Evolutionary conservation across 1,140 invertebrate species (phyloP).

Genomic region (Idris sp.): DNA sequence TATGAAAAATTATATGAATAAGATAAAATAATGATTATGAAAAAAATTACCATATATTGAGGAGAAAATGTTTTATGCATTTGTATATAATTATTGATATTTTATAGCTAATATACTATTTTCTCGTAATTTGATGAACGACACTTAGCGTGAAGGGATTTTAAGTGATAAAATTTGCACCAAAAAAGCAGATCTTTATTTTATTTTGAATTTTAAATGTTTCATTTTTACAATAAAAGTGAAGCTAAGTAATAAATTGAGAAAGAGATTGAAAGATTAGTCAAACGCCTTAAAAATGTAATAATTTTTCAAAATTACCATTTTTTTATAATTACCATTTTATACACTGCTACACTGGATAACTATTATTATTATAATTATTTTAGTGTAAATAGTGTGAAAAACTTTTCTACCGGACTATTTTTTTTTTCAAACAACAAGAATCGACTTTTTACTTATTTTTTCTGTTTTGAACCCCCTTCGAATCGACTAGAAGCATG

Average conservation of each 20-base stretch:
- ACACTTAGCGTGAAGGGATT: slow-evolving; percentile 57
- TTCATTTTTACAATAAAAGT: slow-evolving; percentile 2
- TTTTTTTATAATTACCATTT: too few species aligned
- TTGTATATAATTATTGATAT: slow-evolving; percentile 74
- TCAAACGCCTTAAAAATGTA: slow-evolving; percentile 59
- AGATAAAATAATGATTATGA: slow-evolving; percentile 65
- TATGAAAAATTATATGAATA: slow-evolving; percentile 70
- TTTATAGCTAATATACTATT: slow-evolving; percentile 70
- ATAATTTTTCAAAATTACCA: too few species aligned
- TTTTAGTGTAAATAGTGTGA: too few species aligned
- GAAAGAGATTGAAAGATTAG: slow-evolving; percentile 44
- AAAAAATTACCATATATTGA: slow-evolving; percentile 60
- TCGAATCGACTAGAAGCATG: slow-evolving; percentile 31
- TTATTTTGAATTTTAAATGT: too few species aligned
- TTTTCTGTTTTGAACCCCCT: slow-evolving; percentile 32
- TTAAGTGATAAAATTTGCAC: slow-evolving; percentile 50
- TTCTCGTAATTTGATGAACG: slow-evolving; percentile 68
- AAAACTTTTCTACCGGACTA: too few species aligned
- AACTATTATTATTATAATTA: too few species aligned
- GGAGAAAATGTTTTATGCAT: slow-evolving; percentile 70
- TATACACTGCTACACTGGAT: too few species aligned
- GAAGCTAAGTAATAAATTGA: slow-evolving; percentile 59
- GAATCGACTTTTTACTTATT: too few species aligned
- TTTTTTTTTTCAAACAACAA: too few species aligned
- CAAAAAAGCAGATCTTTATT: slow-evolving; percentile 40